phyloP scores from a whole-genome alignment of 1,140 invertebrate species.

The Papilio polytes region DNA sequence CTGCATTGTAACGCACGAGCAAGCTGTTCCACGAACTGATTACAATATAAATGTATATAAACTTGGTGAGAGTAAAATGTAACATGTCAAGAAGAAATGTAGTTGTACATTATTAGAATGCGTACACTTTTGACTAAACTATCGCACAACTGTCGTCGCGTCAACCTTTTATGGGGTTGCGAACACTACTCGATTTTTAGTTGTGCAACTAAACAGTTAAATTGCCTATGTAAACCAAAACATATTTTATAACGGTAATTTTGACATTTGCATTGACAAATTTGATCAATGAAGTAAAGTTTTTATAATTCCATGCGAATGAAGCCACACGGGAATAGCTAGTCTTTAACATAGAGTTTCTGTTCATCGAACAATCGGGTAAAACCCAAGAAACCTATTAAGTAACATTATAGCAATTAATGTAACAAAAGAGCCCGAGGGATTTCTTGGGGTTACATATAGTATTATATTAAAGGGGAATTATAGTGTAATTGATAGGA shows the following conservation, averaged over 20 bases:
- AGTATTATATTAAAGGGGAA: constrained; percentile 11
- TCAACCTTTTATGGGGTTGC: no score
- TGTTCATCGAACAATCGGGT: background rate
- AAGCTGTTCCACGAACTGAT: background rate
- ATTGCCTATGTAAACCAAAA: no score
- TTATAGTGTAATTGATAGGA: constrained; percentile 5
- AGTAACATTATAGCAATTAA: constrained; percentile 3
- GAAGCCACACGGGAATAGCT: no score
- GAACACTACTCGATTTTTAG: no score
- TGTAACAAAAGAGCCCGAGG: constrained; percentile 2
- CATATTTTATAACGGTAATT: no score
- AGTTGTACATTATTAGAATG: no score
- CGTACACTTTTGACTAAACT: no score
- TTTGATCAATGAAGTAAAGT: no score
- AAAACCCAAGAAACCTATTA: constrained; percentile 20
- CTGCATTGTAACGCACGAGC: constrained; percentile 22
- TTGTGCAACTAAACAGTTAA: no score
- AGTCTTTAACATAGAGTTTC: background rate
- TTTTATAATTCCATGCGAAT: no score
- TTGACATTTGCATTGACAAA: no score
- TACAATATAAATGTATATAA: background rate
- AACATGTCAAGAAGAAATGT: background rate
- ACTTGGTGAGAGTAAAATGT: background rate
- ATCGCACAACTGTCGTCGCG: no score
- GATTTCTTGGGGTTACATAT: constrained; percentile 8